Conservation (phyloP, 2,113 vertebrate genomes). For the Amblyopsis rosae region DNA sequence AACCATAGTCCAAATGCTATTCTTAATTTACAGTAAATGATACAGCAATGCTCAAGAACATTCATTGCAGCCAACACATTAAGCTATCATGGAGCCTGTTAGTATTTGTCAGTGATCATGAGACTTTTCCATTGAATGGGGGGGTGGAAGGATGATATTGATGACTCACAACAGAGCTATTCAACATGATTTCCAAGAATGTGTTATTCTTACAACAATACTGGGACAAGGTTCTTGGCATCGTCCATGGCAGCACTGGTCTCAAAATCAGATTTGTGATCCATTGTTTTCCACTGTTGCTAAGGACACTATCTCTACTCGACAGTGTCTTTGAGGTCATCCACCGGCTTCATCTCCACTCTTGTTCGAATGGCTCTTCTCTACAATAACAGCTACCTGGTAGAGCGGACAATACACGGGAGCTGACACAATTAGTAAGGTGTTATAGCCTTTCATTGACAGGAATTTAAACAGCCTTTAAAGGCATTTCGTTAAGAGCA, state of each 20-base stretch:
- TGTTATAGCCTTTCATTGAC: too few relatives aligned
- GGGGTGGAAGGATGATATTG: constrained; percentile 22
- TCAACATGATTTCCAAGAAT: constrained; percentile 57
- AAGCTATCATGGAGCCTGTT: constrained; percentile 24
- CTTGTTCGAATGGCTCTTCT: constrained; percentile 1
- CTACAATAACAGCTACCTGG: too few relatives aligned
- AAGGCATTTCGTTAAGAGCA: too few relatives aligned
- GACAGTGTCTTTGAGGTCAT: constrained; percentile 48
- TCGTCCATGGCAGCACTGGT: constrained; percentile 10
- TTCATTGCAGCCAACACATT: not conserved
- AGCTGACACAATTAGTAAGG: too few relatives aligned
- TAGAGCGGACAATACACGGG: too few relatives aligned
- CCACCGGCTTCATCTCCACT: constrained; percentile 34
- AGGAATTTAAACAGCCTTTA: too few relatives aligned
- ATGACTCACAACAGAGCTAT: constrained; percentile 56
- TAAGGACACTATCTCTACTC: constrained; percentile 57
- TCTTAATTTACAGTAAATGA: constrained; percentile 17
- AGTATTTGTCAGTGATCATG: constrained; percentile 45
- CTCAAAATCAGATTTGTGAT: constrained; percentile 41
- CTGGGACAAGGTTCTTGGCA: constrained; percentile 41
- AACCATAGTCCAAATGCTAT: too few relatives aligned
- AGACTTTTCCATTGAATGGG: constrained; percentile 17
- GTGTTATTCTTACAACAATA: constrained; percentile 64
- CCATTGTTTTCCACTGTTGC: constrained; percentile 59
- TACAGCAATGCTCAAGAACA: constrained; percentile 12